Conservation (phyloP, 2,797 vertebrate species). For the Mastacembelus armatus region DNA sequence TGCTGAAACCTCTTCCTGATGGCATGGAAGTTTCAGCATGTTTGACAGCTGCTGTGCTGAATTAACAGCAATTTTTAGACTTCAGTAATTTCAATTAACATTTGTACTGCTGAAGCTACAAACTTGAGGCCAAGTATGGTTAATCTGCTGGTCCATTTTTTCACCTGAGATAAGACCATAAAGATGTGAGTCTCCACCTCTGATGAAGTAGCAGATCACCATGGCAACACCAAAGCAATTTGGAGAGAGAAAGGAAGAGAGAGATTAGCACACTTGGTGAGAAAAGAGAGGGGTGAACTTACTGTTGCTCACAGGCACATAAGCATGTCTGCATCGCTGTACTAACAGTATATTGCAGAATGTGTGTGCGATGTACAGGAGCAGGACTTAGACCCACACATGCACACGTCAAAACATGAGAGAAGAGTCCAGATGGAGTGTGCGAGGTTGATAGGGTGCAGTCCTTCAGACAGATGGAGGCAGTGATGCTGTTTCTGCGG, state of each 20-base stretch:
- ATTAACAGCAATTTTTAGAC: slow-evolving; percentile 10
- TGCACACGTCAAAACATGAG: slow-evolving; percentile 1
- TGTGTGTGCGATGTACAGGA: not conserved
- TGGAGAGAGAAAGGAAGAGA: slow-evolving; percentile 4
- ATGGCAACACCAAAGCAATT: slow-evolving; percentile 51
- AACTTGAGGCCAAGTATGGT: too few relatives aligned
- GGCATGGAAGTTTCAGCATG: slow-evolving; percentile 38
- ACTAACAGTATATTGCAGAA: not conserved
- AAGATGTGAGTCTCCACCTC: slow-evolving; percentile 19
- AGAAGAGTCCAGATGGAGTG: slow-evolving; percentile 31
- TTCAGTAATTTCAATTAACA: slow-evolving; percentile 22
- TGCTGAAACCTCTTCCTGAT: slow-evolving; percentile 57
- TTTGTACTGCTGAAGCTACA: not conserved
- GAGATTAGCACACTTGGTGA: slow-evolving; percentile 5
- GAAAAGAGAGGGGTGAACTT: not conserved
- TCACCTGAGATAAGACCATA: slow-evolving; percentile 15
- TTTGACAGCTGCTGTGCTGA: slow-evolving; percentile 42
- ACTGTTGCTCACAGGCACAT: not conserved
- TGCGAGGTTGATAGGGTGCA: slow-evolving; percentile 21
- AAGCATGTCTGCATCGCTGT: slow-evolving; percentile 1
- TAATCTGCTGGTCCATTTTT: not conserved
- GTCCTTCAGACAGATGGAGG: slow-evolving; percentile 60
- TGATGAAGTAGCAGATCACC: slow-evolving; percentile 36
- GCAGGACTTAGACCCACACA: slow-evolving; percentile 3
- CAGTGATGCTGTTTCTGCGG: slow-evolving; percentile 60